These are phyloP conservation scores for Proteles cristata DNA, from an alignment of 2,113 vertebrate genomes.

Conservation along the genomic window DNA sequence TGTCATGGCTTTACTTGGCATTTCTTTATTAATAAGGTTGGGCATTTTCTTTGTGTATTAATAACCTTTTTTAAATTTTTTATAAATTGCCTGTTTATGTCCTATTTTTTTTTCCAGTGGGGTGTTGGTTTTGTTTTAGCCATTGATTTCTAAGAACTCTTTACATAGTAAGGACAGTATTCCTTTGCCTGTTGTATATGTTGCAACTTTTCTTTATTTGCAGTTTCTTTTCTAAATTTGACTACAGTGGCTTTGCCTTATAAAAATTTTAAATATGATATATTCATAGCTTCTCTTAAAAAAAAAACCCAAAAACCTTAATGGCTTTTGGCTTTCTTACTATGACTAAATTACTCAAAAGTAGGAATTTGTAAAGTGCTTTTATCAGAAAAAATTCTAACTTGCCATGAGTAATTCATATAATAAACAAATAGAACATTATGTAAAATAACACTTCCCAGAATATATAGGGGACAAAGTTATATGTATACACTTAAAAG, in stretches of 20 bases:
- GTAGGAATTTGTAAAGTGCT: not conserved
- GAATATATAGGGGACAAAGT: not conserved
- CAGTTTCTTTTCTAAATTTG: not conserved
- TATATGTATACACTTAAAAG: not conserved
- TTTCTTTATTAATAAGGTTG: not conserved
- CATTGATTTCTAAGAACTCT: not conserved
- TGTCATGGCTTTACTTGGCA: not conserved
- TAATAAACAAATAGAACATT: not conserved
- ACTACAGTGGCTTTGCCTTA: not conserved
- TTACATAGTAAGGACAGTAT: not conserved
- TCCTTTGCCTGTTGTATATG: not conserved
- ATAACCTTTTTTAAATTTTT: not conserved
- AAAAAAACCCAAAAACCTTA: not conserved
- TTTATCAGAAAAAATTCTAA: not conserved
- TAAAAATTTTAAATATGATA: not conserved
- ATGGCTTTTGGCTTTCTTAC: not conserved
- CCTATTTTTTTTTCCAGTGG: not conserved
- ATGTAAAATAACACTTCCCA: not conserved
- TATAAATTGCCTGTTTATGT: not conserved
- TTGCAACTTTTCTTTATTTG: not conserved
- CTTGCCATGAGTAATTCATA: constrained; percentile 22
- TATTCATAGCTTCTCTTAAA: not conserved
- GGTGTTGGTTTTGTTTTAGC: not conserved
- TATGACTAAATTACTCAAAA: not conserved
- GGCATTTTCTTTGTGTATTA: not conserved